Base-by-base conservation (phyloP, 2,888 invertebrate genomes). In the Lomographa bimaculata region DNA sequence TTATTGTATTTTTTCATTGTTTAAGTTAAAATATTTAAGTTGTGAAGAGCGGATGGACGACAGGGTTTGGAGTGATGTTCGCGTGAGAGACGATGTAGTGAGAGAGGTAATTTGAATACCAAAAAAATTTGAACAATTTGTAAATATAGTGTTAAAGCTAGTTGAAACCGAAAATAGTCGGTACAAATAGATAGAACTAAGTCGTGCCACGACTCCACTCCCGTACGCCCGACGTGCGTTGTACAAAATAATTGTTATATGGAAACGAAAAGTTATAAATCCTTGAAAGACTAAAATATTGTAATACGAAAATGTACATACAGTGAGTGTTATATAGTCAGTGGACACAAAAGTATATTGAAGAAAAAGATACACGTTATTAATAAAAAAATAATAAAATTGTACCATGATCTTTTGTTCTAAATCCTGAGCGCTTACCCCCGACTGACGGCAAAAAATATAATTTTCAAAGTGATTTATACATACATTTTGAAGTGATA, bases 321-420 rank as follows among this genome's bases (percentile, higher is more conserved):
- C 89, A 90, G 89, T 89, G 89, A 87, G 87, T 89, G 89, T 90
- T 89, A 87, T 84, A 85, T 90, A 90, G 87, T 89, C 89, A 89
- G 85, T 89, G 89, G 87, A 87, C 86, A 86, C 86, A 87, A 87
- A 86, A 79, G 70, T 89, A 89, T 89, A 89, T 87, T 82, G 83
- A 83, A 79, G 71, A 80, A 75, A 73, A 76, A 84, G 71, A 83
- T 84, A 80, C n/a, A 87, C 87, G 86, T 89, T 89, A 86, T 86
- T 75, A 86, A 85, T 86, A 87, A 87, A 86, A 79, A 78, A 83
- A 79, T 79, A 79, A 85, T 85, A 86, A 82, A 86, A 84, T 83
- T 79, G 79, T 76, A 78, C 79, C 57, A 50, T 77, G 79, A 71
- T 85, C 80, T 86, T 86, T 85, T 83, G 82, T 82, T 85, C 66